Conservation (phyloP, 1,140 invertebrate genomes). For the Drosophila subpulchrella region DNA sequence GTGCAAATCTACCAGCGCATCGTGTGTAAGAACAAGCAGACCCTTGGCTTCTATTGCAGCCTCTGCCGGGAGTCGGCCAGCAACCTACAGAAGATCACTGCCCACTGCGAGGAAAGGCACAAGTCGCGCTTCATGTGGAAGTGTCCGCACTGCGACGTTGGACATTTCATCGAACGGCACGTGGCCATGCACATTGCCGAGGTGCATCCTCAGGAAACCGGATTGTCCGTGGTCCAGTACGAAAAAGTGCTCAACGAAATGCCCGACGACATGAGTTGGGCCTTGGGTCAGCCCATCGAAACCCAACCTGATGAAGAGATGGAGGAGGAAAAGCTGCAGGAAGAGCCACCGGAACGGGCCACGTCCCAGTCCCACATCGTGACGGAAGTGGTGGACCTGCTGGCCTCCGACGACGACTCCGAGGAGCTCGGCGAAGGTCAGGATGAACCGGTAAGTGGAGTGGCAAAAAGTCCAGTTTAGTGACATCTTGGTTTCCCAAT, state of each 20-base stretch:
- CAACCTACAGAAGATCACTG: conserved; percentile 16
- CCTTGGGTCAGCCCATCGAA: conserved; percentile 6
- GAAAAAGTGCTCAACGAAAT: conserved; percentile 42
- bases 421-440: neutral
- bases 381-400: conserved; percentile 46
- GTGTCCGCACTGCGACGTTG: conserved; percentile 44
- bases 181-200: conserved; percentile 15
- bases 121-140: conserved; percentile 13
- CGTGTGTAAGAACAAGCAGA: conserved; percentile 13
- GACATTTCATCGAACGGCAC: neutral
- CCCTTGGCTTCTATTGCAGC: conserved; percentile 52
- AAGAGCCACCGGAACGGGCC: neutral
- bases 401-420: conserved; percentile 55
- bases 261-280: conserved; percentile 36
- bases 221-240: conserved; percentile 35
- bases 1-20: conserved; percentile 24
- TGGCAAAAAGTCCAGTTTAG: neutral
- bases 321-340: neutral
- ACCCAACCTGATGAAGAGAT: neutral
- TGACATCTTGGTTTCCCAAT: neutral
- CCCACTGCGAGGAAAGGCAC: conserved; percentile 34
- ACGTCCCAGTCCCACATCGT: neutral
- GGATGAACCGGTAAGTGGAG: conserved; percentile 17
- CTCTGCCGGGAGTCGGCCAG: conserved; percentile 6
- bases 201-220: neutral